Conservation (phyloP, 2,888 invertebrate genomes). For the Perizoma affinitatum region DNA sequence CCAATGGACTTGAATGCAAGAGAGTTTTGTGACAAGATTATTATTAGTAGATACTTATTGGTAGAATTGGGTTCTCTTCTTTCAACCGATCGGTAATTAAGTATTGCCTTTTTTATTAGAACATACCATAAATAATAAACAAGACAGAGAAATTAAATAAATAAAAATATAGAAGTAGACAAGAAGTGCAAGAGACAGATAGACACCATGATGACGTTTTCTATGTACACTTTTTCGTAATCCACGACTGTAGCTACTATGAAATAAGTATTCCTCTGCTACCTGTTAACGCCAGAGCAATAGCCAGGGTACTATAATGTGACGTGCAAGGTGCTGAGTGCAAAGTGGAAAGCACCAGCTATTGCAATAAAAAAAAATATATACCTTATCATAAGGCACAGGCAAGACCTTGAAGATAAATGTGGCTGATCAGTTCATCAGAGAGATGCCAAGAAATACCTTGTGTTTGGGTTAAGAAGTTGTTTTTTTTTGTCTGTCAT, state of each 20-base stretch:
- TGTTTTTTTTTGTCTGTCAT: no score
- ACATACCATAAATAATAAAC: no score
- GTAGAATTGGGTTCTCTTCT: not conserved
- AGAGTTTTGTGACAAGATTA: not conserved
- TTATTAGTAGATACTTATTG: not conserved
- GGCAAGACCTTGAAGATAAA: constrained; percentile 28
- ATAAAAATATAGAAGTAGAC: no score
- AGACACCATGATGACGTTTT: no score
- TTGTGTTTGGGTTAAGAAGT: no score
- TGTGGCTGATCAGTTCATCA: constrained; percentile 10
- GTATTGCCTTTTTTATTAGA: no score
- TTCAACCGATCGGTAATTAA: not conserved
- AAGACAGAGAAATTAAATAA: no score
- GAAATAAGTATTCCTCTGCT: no score
- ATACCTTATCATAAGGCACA: constrained; percentile 24
- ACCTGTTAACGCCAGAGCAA: not conserved
- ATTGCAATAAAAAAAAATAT: not conserved
- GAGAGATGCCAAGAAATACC: not conserved
- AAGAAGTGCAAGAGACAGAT: no score
- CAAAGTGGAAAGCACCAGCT: constrained; percentile 11
- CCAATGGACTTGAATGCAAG: constrained; percentile 1
- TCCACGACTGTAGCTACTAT: no score
- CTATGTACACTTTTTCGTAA: no score
- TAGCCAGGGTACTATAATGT: not conserved
- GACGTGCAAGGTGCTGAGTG: constrained; percentile 16